Evolutionary conservation across 1,140 invertebrate species (phyloP).

Genomic region (Apis florea): DNA sequence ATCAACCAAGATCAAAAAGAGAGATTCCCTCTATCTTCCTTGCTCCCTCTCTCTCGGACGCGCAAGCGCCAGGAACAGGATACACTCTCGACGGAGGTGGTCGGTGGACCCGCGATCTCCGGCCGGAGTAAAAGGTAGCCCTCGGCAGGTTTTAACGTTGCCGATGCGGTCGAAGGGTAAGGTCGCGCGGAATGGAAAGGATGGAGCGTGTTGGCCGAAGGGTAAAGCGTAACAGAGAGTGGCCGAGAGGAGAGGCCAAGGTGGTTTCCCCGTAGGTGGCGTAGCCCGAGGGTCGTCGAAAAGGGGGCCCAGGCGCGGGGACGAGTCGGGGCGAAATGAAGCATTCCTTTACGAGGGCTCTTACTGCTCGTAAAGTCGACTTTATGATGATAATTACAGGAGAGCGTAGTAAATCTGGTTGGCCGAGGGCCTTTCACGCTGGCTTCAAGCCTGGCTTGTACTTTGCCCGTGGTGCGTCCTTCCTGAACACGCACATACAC

Average conservation of each 20-base stretch:
- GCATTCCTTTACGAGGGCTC: slow-evolving; percentile 83
- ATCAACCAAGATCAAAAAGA: background rate
- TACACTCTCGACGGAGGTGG: background rate
- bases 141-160: slow-evolving; percentile 59
- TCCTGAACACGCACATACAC: slow-evolving; percentile 48
- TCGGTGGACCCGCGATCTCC: slow-evolving; percentile 8
- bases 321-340: slow-evolving; percentile 79
- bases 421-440: slow-evolving; percentile 60
- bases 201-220: slow-evolving; percentile 36
- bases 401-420: slow-evolving; percentile 80
- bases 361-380: slow-evolving; percentile 83
- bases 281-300: slow-evolving; percentile 60
- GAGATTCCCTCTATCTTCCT: background rate
- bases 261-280: slow-evolving; percentile 59
- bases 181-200: slow-evolving; percentile 30
- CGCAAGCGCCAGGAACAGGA: background rate
- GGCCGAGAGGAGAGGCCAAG: slow-evolving; percentile 56
- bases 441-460: slow-evolving; percentile 46
- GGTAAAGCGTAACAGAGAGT: slow-evolving; percentile 33
- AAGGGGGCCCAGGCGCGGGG: slow-evolving; percentile 21
- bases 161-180: slow-evolving; percentile 46
- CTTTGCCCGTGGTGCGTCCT: slow-evolving; percentile 51
- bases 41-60: background rate
- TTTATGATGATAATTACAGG: slow-evolving; percentile 84
- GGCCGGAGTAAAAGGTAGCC: slow-evolving; percentile 46